These are phyloP conservation scores for Cerceris rybyensis DNA, from an alignment of 2,888 invertebrate species.

Conservation along the genomic window DNA sequence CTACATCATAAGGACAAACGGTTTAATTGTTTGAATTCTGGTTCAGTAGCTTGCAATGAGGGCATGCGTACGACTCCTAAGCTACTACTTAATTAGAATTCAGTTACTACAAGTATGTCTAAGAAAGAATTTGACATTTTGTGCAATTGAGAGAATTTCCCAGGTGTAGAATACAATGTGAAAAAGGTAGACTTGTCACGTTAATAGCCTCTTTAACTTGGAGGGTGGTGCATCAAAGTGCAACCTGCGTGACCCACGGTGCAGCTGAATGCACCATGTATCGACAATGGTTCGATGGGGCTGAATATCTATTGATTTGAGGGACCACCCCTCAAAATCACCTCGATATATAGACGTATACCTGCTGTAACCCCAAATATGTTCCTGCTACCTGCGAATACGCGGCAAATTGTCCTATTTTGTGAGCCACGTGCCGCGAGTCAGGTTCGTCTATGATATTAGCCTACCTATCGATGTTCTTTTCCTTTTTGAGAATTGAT, in stretches of 20 bases:
- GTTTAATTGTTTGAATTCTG: no score
- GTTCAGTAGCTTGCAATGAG: no score
- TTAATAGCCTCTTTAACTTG: constrained; percentile 23
- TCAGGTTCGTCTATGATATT: constrained; percentile 68
- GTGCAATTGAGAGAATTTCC: no score
- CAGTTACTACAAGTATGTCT: no score
- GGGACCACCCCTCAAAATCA: constrained; percentile 70
- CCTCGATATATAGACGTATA: constrained; percentile 69
- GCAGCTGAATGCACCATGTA: constrained; percentile 75
- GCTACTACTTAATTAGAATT: no score
- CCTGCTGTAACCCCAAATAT: constrained; percentile 69
- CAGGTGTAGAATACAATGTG: no score
- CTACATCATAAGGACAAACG: no score
- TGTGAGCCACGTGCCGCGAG: constrained; percentile 72
- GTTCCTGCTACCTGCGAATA: constrained; percentile 62
- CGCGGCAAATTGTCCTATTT: constrained; percentile 67
- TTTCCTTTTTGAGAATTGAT: constrained; percentile 49
- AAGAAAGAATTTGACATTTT: constrained; percentile 8
- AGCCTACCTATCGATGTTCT: constrained; percentile 27
- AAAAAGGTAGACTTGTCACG: constrained; percentile 24
- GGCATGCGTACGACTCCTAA: no score
- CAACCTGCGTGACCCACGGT: constrained; percentile 74
- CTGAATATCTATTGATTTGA: constrained; percentile 81
- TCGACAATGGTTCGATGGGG: constrained; percentile 78
- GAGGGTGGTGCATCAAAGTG: constrained; percentile 59